Evolutionary conservation across 2,113 vertebrate genomes (phyloP), one percentile per base, ranked within the genome.

Genomic region (Miniopterus natalensis): DNA sequence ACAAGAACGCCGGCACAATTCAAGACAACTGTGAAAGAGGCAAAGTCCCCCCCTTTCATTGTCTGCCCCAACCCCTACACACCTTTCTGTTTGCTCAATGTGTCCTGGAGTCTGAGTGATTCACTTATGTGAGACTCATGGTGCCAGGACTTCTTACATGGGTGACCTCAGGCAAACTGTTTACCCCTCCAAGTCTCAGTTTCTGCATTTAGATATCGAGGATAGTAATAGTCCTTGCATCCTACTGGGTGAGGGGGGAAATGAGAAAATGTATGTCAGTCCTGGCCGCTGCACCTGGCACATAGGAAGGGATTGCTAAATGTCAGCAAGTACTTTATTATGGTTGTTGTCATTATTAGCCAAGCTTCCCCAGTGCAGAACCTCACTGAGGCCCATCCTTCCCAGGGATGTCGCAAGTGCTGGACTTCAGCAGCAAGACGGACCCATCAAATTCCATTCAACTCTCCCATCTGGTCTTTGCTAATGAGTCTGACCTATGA

Each of bases 31-130:
- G 14, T 40, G 3, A 81, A 65, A 25, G 8, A 45, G 45, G 53
- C n/a, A 78, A 91, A 63, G 29, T 73, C 71, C 25, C 51, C 18
- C 13, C 2, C 17, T 68, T 83, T 78, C 49, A 71, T 31, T 63
- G 17, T 27, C 36, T 2, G 11, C 14, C 13, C 6, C 40, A 7
- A 8, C 25, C 5, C 15, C 7, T 3, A 1, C 12, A 11, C 9
- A 0, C 29, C 10, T 65, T 59, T 77, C 55, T 10, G 23, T 57
- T 23, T n/a, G 23, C 18, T 84, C 70, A 89, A 63, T 29, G 27
- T 63, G 6, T 53, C 66, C 42, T 47, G 20, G 53, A 77, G 14
- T n/a, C 61, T 61, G 51, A n/a, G 51, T 51, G 68, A 86, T 2
- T 40, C 68, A 42, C 29, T 17, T 65, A 9, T 27, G 42, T 45